phyloP scores from a whole-genome alignment of 2,888 invertebrate species.

The Acrobasis consociella region DNA sequence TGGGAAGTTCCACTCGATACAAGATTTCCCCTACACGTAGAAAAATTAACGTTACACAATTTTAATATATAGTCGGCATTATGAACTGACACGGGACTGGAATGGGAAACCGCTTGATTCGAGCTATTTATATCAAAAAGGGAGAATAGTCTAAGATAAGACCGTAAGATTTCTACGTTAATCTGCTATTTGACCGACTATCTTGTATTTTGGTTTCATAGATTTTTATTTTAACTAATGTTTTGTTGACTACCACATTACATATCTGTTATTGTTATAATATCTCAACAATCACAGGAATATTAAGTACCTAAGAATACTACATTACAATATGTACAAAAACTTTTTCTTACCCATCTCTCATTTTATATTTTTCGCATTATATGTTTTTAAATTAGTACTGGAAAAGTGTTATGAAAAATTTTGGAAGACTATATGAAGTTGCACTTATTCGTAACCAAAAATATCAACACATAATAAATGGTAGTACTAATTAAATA shows the following conservation, averaged over 20 bases:
- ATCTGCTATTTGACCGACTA: not conserved
- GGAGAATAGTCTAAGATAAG: conserved; percentile 7
- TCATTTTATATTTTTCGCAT: too few species aligned
- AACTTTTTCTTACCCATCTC: too few species aligned
- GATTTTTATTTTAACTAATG: not conserved
- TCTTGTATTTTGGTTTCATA: not conserved
- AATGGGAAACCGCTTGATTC: conserved; percentile 29
- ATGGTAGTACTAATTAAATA: not conserved
- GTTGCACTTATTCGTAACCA: too few species aligned
- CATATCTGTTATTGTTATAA: too few species aligned
- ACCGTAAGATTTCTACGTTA: not conserved
- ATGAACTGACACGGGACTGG: conserved; percentile 38
- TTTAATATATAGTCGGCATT: conserved; percentile 53
- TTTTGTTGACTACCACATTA: too few species aligned
- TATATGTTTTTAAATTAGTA: too few species aligned
- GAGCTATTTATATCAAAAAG: conserved; percentile 27
- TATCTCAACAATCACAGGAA: too few species aligned
- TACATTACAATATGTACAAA: too few species aligned
- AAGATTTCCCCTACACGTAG: conserved; percentile 91
- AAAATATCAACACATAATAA: too few species aligned
- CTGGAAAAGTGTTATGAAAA: too few species aligned
- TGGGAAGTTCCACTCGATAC: conserved; percentile 96
- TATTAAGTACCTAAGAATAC: too few species aligned
- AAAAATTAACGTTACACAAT: conserved; percentile 82
- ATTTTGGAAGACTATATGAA: too few species aligned